These are phyloP conservation scores for Protomyctophum bolini DNA, from an alignment of 2,113 vertebrate species.

Conservation along the genomic window DNA sequence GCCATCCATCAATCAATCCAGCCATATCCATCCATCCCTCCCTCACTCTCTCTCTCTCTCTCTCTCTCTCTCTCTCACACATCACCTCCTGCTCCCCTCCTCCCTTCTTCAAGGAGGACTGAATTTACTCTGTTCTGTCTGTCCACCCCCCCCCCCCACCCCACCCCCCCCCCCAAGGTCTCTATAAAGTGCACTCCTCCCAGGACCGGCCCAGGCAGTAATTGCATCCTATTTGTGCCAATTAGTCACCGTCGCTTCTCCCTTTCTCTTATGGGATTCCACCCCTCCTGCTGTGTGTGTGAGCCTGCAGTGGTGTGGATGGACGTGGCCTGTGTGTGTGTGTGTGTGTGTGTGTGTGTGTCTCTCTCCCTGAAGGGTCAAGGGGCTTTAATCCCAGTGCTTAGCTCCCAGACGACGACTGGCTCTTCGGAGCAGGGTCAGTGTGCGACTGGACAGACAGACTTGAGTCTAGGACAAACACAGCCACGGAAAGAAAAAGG, in stretches of 20 bases:
- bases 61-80: constrained; percentile 51
- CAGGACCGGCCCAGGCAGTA: constrained; percentile 69
- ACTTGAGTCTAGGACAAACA: constrained; percentile 67
- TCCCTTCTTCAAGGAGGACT: constrained; percentile 35
- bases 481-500: constrained; percentile 40
- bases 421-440: constrained; percentile 67
- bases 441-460: constrained; percentile 66
- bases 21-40: background rate
- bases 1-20: too few species aligned
- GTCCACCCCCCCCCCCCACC: background rate
- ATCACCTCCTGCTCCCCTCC: constrained; percentile 53
- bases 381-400: constrained; percentile 71
- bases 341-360: constrained; percentile 23
- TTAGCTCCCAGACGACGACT: constrained; percentile 64
- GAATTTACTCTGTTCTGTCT: background rate
- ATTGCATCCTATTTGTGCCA: constrained; percentile 82
- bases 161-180: constrained; percentile 31
- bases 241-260: constrained; percentile 74
- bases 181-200: constrained; percentile 66
- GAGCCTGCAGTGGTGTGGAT: constrained; percentile 48
- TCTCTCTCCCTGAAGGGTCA: background rate
- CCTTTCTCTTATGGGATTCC: constrained; percentile 69
- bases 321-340: constrained; percentile 42
- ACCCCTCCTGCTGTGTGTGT: constrained; percentile 65
- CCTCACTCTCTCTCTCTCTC: constrained; percentile 31